These are phyloP conservation scores for Graptemys geographica DNA, from an alignment of 2,797 vertebrate genomes.

Conservation along the genomic window DNA sequence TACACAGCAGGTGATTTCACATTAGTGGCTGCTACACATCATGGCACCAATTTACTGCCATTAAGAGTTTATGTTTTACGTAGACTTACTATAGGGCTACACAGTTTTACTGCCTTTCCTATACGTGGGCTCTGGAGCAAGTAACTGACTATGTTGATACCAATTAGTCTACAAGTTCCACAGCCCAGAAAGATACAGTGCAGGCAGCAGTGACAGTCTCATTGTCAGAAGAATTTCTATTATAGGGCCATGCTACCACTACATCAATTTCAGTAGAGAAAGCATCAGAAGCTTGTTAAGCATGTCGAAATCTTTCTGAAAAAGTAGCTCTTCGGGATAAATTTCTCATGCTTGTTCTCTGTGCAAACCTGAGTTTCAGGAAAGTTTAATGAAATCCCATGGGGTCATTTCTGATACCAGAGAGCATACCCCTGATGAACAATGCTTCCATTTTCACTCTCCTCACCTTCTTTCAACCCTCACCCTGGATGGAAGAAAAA, in stretches of 20 bases:
- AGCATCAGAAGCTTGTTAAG: neutral
- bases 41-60: neutral
- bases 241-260: neutral
- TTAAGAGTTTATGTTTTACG: neutral
- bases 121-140: no score
- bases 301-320: neutral
- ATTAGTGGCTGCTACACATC: neutral
- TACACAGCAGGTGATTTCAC: neutral
- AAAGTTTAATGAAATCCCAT: neutral
- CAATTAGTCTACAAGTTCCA: neutral
- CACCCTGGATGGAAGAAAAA: neutral
- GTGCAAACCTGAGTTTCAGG: neutral
- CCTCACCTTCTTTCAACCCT: neutral
- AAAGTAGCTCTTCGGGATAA: neutral
- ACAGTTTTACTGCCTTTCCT: neutral
- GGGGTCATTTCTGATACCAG: neutral
- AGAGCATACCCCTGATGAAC: neutral
- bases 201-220: neutral
- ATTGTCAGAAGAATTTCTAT: neutral
- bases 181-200: neutral
- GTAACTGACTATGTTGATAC: neutral
- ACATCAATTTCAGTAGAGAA: neutral
- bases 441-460: neutral
- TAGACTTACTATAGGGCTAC: rapidly evolving
- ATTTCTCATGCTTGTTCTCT: neutral